Percentiles rank a stretch among this genome's conserved stretches.
phyloP scores from a whole-genome alignment of 2,797 vertebrate species.

The Pseudochromis fuscus region DNA sequence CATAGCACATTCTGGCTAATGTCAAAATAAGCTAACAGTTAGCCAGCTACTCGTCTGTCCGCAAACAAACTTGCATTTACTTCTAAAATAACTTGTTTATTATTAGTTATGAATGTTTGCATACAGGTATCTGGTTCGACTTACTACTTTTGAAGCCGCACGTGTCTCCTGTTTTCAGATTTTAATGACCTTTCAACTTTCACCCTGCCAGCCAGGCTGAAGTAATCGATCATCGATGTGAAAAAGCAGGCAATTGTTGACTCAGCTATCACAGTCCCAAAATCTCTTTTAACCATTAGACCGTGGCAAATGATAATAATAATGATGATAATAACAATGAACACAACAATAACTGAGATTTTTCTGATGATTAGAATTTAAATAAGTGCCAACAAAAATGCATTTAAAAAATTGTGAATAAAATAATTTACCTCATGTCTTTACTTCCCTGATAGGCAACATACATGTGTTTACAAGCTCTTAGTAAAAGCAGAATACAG shows the following conservation, averaged over 20 bases:
- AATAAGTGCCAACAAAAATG: no score
- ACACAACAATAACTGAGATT: no score
- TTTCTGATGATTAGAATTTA: not conserved
- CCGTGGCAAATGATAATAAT: no score
- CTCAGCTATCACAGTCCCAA: not conserved
- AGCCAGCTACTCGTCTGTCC: not conserved
- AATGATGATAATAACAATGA: no score
- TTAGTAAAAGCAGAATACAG: not conserved
- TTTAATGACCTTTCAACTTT: slow-evolving; percentile 71
- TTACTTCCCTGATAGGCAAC: fast-evolving
- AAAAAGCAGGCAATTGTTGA: fast-evolving
- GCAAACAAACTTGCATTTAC: no score
- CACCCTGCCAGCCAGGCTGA: slow-evolving; percentile 60
- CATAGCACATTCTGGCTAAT: not conserved
- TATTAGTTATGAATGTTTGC: fast-evolving
- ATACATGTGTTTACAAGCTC: not conserved
- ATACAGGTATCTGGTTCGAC: not conserved
- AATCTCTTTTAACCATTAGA: no score
- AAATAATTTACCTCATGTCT: not conserved
- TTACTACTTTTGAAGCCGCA: slow-evolving; percentile 53
- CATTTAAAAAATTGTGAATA: no score
- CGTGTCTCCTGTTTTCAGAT: slow-evolving; percentile 71
- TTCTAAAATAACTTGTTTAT: not conserved
- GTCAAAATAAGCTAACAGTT: not conserved
- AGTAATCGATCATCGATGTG: slow-evolving; percentile 62